A percentile compares a stretch with the other conserved stretches of the same genome.
These are phyloP conservation scores for Pseudopipra pipra DNA, from an alignment of 2,113 vertebrate genomes.

Conservation along the genomic window DNA sequence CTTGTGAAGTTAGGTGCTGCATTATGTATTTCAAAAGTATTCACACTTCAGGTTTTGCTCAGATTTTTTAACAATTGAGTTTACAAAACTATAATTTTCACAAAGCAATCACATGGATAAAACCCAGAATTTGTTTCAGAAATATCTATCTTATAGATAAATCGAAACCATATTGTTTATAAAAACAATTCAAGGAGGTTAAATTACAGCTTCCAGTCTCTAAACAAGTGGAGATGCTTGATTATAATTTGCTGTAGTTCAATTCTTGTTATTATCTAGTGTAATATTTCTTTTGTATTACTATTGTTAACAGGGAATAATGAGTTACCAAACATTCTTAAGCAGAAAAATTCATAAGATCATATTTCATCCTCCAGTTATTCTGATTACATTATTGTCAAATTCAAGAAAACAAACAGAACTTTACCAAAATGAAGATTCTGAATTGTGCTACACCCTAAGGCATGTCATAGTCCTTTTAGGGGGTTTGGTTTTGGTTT, in stretches of 20 bases:
- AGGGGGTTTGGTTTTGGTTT: neutral
- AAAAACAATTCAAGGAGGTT: neutral
- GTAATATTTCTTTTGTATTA: neutral
- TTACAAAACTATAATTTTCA: neutral
- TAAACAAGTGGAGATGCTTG: neutral
- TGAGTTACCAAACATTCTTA: neutral
- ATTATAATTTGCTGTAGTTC: neutral
- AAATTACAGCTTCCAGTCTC: neutral
- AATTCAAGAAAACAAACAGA: neutral
- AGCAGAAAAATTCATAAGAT: neutral
- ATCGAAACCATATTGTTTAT: neutral
- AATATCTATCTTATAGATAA: neutral
- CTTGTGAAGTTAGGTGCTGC: neutral
- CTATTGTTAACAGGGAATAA: neutral
- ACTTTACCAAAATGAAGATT: neutral
- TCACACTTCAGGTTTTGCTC: neutral
- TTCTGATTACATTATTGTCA: neutral
- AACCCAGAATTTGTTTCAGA: neutral
- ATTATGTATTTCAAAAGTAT: neutral
- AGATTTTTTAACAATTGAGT: neutral
- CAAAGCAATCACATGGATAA: neutral
- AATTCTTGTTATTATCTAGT: neutral
- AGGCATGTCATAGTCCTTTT: neutral
- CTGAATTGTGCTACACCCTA: neutral
- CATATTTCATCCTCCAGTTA: neutral